These are phyloP conservation scores for Lycocerus yunnanus DNA, from an alignment of 2,888 invertebrate genomes.

Conservation along the genomic window DNA sequence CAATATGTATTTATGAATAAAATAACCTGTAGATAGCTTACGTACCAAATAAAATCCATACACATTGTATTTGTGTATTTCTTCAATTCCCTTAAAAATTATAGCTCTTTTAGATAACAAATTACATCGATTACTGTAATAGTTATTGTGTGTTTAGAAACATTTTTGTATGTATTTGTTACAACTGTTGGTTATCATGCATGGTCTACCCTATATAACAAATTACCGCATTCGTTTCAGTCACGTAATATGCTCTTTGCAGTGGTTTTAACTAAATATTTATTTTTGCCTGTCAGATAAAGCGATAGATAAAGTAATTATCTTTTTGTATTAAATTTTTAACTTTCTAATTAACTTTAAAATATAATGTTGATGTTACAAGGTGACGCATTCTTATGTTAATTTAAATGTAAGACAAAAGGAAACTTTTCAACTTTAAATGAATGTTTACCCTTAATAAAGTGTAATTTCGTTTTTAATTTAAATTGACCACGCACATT, in stretches of 20 bases:
- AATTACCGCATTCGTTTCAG: constrained; percentile 19
- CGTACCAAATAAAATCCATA: background rate
- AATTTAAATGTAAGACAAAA: background rate
- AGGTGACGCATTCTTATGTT: background rate
- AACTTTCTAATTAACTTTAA: background rate
- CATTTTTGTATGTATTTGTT: background rate
- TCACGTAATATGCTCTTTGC: background rate
- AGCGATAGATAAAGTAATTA: background rate
- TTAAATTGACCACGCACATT: no score
- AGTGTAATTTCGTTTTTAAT: background rate
- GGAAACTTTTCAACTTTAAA: background rate
- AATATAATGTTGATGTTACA: background rate
- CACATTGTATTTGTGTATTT: background rate
- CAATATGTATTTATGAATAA: background rate
- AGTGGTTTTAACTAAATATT: background rate
- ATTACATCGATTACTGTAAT: background rate
- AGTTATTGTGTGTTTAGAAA: background rate
- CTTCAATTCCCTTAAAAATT: background rate
- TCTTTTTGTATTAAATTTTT: background rate
- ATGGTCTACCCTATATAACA: background rate
- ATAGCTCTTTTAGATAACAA: background rate
- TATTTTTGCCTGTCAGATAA: background rate
- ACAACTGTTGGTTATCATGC: background rate
- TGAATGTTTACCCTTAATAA: background rate
- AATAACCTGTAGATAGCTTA: background rate